phyloP scores from a whole-genome alignment of 2,797 vertebrate species.

The Xiphorhynchus erythropygius region DNA sequence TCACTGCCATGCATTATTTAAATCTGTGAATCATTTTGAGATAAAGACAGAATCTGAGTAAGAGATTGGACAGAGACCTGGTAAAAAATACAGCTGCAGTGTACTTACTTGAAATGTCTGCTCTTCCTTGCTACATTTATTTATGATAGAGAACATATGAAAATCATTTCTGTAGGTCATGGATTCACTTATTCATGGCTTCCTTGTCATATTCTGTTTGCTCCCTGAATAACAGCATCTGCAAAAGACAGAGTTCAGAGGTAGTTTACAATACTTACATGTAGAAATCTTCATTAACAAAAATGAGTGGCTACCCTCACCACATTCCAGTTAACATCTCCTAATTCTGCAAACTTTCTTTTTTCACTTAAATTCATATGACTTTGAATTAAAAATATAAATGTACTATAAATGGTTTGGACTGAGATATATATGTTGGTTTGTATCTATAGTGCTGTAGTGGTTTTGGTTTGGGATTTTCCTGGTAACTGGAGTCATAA shows the following conservation, averaged over 20 bases:
- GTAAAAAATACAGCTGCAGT: not conserved
- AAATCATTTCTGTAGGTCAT: conserved; percentile 48
- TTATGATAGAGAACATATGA: conserved; percentile 61
- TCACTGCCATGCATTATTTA: conserved; percentile 45
- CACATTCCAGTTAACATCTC: not conserved
- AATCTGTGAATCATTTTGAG: conserved; percentile 46
- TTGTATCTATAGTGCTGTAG: not conserved
- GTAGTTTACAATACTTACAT: conserved; percentile 39
- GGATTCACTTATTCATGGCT: conserved; percentile 13
- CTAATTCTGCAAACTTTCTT: not conserved
- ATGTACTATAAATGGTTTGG: not conserved
- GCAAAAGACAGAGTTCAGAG: conserved; percentile 34
- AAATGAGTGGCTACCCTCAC: not conserved
- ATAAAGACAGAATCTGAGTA: not conserved
- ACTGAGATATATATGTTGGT: not conserved
- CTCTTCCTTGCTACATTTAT: conserved; percentile 37
- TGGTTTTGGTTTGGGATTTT: no score
- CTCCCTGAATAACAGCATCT: conserved; percentile 32
- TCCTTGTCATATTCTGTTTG: conserved; percentile 43
- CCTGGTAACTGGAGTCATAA: no score
- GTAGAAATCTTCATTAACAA: not conserved
- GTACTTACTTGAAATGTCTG: conserved; percentile 16
- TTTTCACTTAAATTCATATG: not conserved
- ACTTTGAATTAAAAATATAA: not conserved
- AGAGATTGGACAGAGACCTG: not conserved